Percentiles rank a stretch among this genome's conserved stretches.
Conservation (phyloP, 2,797 vertebrate species). For the Onychomys arenicola region DNA sequence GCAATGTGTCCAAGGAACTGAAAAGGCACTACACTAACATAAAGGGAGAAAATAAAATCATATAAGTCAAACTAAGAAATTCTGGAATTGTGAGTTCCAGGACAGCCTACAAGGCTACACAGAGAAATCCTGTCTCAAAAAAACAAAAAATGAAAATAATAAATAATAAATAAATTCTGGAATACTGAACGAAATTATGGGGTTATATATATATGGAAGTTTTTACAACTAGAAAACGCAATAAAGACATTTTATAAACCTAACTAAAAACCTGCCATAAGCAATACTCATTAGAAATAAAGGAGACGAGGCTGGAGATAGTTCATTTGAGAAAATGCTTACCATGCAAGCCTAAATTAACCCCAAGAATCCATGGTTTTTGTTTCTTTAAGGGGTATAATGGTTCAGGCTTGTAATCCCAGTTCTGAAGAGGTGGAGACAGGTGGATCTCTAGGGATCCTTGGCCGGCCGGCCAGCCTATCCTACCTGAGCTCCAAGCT, state of each 20-base stretch:
- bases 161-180: background rate
- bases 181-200: conserved; percentile 50
- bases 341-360: background rate
- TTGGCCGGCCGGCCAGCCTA: background rate
- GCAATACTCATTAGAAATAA: background rate
- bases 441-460: background rate
- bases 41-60: background rate
- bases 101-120: background rate
- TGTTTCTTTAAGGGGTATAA: background rate
- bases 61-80: conserved; percentile 12
- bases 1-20: background rate
- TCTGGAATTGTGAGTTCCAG: background rate
- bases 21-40: background rate
- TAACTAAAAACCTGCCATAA: conserved; percentile 1
- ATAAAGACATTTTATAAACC: background rate
- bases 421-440: background rate
- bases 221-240: background rate
- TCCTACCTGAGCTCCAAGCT: background rate
- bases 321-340: background rate
- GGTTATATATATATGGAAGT: background rate
- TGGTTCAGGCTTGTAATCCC: background rate
- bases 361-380: background rate
- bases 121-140: background rate
- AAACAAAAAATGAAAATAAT: background rate
- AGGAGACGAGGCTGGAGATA: background rate